Percentiles rank a stretch among this genome's conserved stretches.
phyloP scores from a whole-genome alignment of 1,140 invertebrate species.

The Drosophila bocki region DNA sequence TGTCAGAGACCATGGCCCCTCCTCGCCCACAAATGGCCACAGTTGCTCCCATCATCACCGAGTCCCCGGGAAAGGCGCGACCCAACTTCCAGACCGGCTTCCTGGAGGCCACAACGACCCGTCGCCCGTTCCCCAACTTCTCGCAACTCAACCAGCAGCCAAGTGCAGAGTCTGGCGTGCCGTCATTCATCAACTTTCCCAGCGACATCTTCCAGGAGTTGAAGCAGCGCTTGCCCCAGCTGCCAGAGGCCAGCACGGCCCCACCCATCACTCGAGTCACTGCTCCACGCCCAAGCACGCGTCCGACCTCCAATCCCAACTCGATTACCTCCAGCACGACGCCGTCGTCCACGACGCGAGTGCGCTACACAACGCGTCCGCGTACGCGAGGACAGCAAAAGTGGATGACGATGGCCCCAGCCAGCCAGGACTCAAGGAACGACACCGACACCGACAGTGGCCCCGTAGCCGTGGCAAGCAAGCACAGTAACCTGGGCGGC shows the following conservation, averaged over 20 bases:
- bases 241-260: constrained; percentile 55
- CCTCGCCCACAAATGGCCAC: constrained; percentile 68
- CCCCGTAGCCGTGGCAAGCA: constrained; percentile 6
- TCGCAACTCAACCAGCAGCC: constrained; percentile 48
- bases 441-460: constrained; percentile 14
- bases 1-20: constrained; percentile 86
- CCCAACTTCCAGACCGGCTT: constrained; percentile 63
- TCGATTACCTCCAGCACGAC: constrained; percentile 73
- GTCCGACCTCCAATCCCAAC: constrained; percentile 56
- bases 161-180: constrained; percentile 54
- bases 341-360: constrained; percentile 44
- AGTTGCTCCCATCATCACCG: constrained; percentile 10
- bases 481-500: constrained; percentile 52
- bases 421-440: constrained; percentile 13
- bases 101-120: constrained; percentile 74
- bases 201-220: constrained; percentile 82
- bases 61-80: constrained; percentile 20
- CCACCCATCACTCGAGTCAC: constrained; percentile 56
- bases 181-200: constrained; percentile 81
- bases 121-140: constrained; percentile 66
- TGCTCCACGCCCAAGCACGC: constrained; percentile 59
- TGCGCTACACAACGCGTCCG: constrained; percentile 65
- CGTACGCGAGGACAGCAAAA: constrained; percentile 73
- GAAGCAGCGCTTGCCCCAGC: constrained; percentile 64
- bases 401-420: constrained; percentile 49